Percentiles rank a stretch among this genome's conserved stretches.
Evolutionary conservation across 1,140 invertebrate genomes (phyloP).

Genomic region (Acarapis woodi): DNA sequence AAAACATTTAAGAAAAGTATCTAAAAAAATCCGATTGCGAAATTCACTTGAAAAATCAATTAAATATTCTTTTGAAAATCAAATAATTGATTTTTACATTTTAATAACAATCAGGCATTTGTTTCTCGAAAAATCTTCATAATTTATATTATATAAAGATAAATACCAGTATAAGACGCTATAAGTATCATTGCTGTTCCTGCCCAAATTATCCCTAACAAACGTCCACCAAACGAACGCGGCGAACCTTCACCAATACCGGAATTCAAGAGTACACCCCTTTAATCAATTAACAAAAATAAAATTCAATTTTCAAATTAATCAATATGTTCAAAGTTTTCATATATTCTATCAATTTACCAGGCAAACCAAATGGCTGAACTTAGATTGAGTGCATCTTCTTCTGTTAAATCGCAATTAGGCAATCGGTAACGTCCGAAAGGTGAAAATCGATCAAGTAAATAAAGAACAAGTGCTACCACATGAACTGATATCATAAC

Average conservation of each 20-base stretch:
- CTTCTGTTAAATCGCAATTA: constrained; percentile 20
- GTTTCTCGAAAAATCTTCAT: too few species aligned
- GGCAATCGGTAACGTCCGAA: constrained; percentile 40
- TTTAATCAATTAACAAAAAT: too few species aligned
- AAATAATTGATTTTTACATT: too few species aligned
- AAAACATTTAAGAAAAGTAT: too few species aligned
- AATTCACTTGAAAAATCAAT: too few species aligned
- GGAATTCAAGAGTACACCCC: constrained; percentile 88
- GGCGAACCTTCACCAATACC: constrained; percentile 97
- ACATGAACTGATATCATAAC: constrained; percentile 86
- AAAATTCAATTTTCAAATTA: too few species aligned
- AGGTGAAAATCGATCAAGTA: constrained; percentile 84
- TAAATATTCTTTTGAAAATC: too few species aligned
- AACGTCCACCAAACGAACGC: constrained; percentile 81
- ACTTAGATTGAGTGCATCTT: constrained; percentile 66
- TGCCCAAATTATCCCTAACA: constrained; percentile 83
- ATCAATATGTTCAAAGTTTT: too few species aligned
- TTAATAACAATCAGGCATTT: too few species aligned
- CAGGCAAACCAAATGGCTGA: constrained; percentile 99
- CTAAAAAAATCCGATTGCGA: too few species aligned
- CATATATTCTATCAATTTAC: too few species aligned
- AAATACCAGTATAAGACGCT: constrained; percentile 95
- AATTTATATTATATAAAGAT: too few species aligned
- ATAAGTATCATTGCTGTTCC: constrained; percentile 97
- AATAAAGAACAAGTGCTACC: constrained; percentile 78